These are phyloP conservation scores for Cynodonichthys magdalenae DNA, from an alignment of 2,797 vertebrate species.

Conservation along the genomic window DNA sequence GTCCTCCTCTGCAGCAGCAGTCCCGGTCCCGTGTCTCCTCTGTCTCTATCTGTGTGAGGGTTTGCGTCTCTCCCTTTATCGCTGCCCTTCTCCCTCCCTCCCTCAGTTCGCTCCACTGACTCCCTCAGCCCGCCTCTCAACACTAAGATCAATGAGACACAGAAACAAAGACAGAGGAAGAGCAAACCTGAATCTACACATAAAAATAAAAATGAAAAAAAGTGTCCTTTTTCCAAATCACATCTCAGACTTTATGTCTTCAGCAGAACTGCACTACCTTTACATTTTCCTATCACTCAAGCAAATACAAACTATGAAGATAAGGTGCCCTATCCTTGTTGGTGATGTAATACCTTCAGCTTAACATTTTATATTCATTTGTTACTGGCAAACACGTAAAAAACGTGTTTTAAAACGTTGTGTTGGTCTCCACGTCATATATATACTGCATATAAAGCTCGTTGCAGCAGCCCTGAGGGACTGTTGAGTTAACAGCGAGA, in stretches of 20 bases:
- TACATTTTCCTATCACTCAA: not conserved
- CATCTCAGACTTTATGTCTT: slow-evolving; percentile 12
- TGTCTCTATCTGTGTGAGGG: slow-evolving; percentile 41
- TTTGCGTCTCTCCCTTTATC: slow-evolving; percentile 55
- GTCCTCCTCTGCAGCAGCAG: slow-evolving; percentile 68
- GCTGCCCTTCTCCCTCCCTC: slow-evolving; percentile 43
- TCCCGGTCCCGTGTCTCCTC: slow-evolving; percentile 64
- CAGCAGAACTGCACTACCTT: slow-evolving; percentile 26
- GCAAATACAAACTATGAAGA: not conserved
- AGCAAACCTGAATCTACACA: slow-evolving; percentile 37
- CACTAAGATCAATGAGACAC: slow-evolving; percentile 68
- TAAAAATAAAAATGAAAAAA: slow-evolving; percentile 20
- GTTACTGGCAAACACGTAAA: too few relatives aligned
- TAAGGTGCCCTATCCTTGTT: not conserved
- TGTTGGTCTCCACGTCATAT: too few relatives aligned
- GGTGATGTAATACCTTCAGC: too few relatives aligned
- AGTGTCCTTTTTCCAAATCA: slow-evolving; percentile 2
- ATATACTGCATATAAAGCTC: not conserved
- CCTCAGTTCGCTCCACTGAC: slow-evolving; percentile 64
- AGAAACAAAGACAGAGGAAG: slow-evolving; percentile 22
- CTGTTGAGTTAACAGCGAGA: not conserved
- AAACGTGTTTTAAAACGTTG: too few relatives aligned
- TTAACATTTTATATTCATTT: not conserved
- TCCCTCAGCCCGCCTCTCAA: slow-evolving; percentile 68
- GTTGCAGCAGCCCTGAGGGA: not conserved